Evolutionary conservation across 2,113 vertebrate genomes (phyloP).

Genomic region (Carassius carassius): DNA sequence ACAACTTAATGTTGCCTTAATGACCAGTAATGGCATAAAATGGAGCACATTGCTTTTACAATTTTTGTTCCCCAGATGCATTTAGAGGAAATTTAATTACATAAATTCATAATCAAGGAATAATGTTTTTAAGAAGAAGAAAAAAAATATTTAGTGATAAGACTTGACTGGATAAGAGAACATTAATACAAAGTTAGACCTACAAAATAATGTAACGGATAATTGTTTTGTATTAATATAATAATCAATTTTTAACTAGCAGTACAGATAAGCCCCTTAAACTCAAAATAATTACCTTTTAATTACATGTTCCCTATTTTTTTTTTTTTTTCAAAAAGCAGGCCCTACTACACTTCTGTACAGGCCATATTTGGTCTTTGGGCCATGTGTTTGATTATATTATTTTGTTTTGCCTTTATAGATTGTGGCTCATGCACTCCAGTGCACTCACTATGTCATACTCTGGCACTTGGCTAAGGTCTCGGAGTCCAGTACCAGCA

Average conservation of each 20-base stretch:
- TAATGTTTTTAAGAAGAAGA: neutral
- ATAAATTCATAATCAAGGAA: neutral
- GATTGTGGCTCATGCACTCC: constrained; percentile 98
- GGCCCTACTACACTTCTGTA: neutral
- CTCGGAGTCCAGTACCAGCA: constrained; percentile 91
- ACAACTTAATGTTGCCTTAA: neutral
- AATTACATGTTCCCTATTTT: no score
- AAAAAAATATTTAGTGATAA: neutral
- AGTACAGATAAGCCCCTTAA: neutral
- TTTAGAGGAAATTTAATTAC: neutral
- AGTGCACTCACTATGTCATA: constrained; percentile 98
- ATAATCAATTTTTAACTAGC: neutral
- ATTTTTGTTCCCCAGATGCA: neutral
- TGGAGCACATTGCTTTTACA: neutral
- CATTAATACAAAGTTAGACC: neutral
- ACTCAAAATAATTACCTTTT: no score
- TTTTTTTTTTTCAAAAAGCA: neutral
- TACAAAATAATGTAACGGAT: neutral
- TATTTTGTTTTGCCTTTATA: constrained; percentile 66
- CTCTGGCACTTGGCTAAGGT: constrained; percentile 96
- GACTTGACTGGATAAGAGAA: neutral
- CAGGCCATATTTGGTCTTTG: neutral
- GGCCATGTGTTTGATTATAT: neutral
- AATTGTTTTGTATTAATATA: neutral
- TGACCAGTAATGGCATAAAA: no score